phyloP scores from a whole-genome alignment of 2,113 vertebrate species.

The Panthera leo region DNA sequence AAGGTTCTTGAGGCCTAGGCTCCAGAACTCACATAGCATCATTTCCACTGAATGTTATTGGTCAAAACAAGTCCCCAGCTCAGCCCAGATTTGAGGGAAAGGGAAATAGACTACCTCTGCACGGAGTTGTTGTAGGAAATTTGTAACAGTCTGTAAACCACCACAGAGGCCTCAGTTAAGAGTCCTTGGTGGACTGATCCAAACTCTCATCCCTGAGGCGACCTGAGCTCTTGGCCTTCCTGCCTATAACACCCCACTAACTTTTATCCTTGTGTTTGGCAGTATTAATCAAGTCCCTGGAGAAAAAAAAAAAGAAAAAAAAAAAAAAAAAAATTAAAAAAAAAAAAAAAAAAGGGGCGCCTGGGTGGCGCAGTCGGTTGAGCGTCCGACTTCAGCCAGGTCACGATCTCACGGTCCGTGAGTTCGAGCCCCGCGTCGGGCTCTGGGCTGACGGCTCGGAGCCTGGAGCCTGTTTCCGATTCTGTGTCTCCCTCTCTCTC shows the following conservation, averaged over 20 bases:
- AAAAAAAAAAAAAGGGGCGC: too few species aligned
- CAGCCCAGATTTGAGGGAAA: not conserved
- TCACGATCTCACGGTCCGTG: too few species aligned
- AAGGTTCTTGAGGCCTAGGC: not conserved
- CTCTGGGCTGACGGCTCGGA: too few species aligned
- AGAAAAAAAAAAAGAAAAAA: too few species aligned
- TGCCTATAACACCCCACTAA: not conserved
- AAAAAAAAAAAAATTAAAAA: too few species aligned
- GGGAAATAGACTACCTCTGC: too few species aligned
- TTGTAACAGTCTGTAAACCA: not conserved
- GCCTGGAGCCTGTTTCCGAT: too few species aligned
- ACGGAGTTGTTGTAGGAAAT: accelerated
- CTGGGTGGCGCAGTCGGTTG: too few species aligned
- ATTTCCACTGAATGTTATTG: not conserved
- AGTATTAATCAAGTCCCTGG: not conserved
- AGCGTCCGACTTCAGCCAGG: too few species aligned
- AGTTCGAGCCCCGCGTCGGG: too few species aligned
- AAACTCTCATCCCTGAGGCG: not conserved
- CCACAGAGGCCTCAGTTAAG: too few species aligned
- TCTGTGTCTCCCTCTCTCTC: too few species aligned
- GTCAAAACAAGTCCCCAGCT: not conserved
- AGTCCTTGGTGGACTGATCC: not conserved
- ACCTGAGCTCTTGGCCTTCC: not conserved
- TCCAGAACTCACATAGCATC: not conserved
- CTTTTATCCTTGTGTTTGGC: not conserved